phyloP scores from a whole-genome alignment of 2,113 vertebrate species.

The Suncus etruscus region DNA sequence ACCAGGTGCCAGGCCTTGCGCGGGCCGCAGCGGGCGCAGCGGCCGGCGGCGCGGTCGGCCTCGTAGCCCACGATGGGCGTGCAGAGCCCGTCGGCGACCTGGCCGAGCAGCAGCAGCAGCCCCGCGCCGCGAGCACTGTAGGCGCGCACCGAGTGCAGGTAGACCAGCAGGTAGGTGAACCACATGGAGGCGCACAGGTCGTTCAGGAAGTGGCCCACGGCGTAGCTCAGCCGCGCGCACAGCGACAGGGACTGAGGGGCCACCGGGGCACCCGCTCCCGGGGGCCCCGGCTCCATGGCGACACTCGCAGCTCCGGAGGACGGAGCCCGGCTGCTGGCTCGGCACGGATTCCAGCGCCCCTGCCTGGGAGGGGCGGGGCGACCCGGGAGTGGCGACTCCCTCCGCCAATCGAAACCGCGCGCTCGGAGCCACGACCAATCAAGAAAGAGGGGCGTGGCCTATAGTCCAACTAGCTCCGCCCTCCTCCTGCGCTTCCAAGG shows the following conservation, averaged over 20 bases:
- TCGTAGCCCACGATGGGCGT: conserved; percentile 94
- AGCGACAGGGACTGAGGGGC: no score
- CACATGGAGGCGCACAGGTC: conserved; percentile 96
- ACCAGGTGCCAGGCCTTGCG: conserved; percentile 95
- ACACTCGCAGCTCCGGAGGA: no score
- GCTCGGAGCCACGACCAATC: neutral
- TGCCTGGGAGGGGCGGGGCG: neutral
- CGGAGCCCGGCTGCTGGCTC: neutral
- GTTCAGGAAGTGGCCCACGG: conserved; percentile 93
- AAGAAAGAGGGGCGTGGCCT: neutral
- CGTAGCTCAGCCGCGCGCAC: conserved; percentile 88
- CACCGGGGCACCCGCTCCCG: no score
- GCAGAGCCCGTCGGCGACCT: conserved; percentile 92
- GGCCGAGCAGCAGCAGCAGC: conserved; percentile 90
- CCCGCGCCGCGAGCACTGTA: conserved; percentile 91
- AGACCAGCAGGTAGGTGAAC: conserved; percentile 96
- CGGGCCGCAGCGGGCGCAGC: conserved; percentile 90
- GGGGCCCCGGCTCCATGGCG: conserved; percentile 56
- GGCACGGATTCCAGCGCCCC: fast-evolving
- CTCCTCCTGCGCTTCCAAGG: fast-evolving
- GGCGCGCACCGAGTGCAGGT: conserved; percentile 93
- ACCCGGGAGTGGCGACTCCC: neutral
- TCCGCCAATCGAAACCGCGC: conserved; percentile 43
- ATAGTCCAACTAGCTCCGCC: no score
- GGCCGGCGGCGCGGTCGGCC: conserved; percentile 89